Conservation (phyloP, 2,797 vertebrate genomes). For the Syngnathus rostellatus region DNA sequence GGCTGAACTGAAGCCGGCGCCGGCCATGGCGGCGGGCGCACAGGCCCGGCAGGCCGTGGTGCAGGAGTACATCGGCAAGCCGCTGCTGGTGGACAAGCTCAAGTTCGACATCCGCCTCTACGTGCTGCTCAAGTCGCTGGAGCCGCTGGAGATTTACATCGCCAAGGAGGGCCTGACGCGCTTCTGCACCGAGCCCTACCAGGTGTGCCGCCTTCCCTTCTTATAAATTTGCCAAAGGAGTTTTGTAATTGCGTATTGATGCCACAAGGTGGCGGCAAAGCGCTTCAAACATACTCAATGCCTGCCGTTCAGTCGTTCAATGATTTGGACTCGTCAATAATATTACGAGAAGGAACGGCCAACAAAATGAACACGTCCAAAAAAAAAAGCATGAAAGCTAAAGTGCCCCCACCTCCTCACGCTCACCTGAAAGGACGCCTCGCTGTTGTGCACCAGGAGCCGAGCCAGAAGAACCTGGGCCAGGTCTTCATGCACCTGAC, state of each 20-base stretch:
- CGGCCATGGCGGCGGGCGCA: constrained; percentile 51
- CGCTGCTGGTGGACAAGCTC: constrained; percentile 91
- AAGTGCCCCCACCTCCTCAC: background rate
- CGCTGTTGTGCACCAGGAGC: constrained; percentile 62
- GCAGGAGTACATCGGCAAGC: constrained; percentile 92
- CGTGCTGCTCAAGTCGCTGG: constrained; percentile 86
- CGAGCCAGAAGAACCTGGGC: constrained; percentile 85
- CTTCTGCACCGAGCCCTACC: constrained; percentile 95
- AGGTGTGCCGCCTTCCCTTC: constrained; percentile 42
- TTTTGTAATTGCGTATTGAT: no score
- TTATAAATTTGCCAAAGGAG: background rate
- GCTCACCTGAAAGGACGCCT: background rate
- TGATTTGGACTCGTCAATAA: no score
- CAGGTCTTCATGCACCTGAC: constrained; percentile 96
- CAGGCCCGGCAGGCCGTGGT: constrained; percentile 84
- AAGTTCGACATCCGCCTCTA: constrained; percentile 98
- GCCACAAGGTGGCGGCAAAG: no score
- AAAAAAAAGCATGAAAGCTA: no score
- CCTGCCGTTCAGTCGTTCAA: no score
- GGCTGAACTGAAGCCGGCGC: constrained; percentile 71
- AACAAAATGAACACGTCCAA: no score
- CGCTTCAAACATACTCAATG: no score
- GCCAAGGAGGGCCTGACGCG: constrained; percentile 94
- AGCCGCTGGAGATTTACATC: constrained; percentile 93
- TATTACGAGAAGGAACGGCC: no score